Base-by-base conservation (phyloP, 2,113 vertebrate species). In the Ciconia stormi region DNA sequence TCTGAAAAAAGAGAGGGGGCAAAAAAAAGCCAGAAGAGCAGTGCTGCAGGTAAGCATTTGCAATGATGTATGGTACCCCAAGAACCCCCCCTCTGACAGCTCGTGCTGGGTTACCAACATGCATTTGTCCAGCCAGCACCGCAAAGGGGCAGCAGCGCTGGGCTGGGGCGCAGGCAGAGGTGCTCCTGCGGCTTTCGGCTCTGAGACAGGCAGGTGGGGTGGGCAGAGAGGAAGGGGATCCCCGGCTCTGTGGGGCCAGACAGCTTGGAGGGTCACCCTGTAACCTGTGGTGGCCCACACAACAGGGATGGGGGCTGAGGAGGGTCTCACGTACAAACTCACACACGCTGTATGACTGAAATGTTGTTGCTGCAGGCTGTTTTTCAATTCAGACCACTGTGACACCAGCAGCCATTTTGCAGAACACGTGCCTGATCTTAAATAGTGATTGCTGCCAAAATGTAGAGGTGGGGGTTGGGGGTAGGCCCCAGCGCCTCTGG, bases 221-320 rank as follows among this genome's bases (percentile, higher is more conserved):
- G 30, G 18, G 44, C n/a, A 63, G 79, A 46, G 17, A 47, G 12
- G 67, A 63, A 32, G 27, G 29, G 9, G 21, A 49, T 65, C 40
- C 38, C 38, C 0, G 0, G 32, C 25, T 69, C 40, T 55, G 15
- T 13, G 25, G 36, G 42, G 34, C 38, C 11, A 19, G 53, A 32
- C 1, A 4, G 15, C 4, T 19, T 61, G 20, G 32, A 14, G 27
- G 16, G 27, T 44, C 74, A 76, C 9, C 0, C 34, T 3, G 2
- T 13, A 32, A 71, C 16, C 40, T 38, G 26, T 50, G 34, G n/a
- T 20, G 44, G 5, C 46, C 40, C 46, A 34, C n/a, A n/a, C 8
- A 44, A 14, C 0, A 0, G 40, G 30, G 9, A 42, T 56, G 21
- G 38, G 6, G 34, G 16, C 29, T 32, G 46, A 16, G 10, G 23